Base-by-base conservation (phyloP, 2,888 invertebrate genomes). In the Magallana nippona region DNA sequence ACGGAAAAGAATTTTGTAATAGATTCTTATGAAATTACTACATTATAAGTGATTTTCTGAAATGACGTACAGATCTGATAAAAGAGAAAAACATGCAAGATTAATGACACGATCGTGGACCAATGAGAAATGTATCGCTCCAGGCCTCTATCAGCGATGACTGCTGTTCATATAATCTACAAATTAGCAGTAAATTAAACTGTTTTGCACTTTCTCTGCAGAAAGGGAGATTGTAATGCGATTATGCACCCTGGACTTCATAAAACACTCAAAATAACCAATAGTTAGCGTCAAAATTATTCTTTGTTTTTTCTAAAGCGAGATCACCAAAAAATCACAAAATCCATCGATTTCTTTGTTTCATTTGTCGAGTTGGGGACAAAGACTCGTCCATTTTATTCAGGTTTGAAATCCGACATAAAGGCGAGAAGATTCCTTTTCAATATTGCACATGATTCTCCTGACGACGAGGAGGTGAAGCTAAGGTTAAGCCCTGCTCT, bases 341-440 rank as follows among this genome's bases (percentile, higher is more conserved):
- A 71, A 32, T 71, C 71, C 15, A 71, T 71, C 22, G 15, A 71
- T 22, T 71, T 27, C 71, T 71, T 71, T 71, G 71, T 71, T 71
- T 71, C 71, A 71, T 71, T 15, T 32, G 22, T 32, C 13, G 15
- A 17, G 0, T 27, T 71, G 71, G 32, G 71, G 71, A 71, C 71
- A 71, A 71, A 71, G 71, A 71, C 71, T 27, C 71, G 19, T 71
- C 71, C 71, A 71, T 32, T 71, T 71, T 27, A 27, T 71, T 15
- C 22, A 32, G 27, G 22, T 71, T 71, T 32, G 32, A 71, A 71
- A 27, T 15, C 71, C 71, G 27, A 60, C 60, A 27, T 27, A 71
- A 71, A 71, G 71, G 71, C 71, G 71, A 71, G 71, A 71, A 27
- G 32, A 71, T 71, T 71, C 71, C 71, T 71, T 71, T 71, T 71